These are phyloP conservation scores for Amphiprion ocellaris DNA, from an alignment of 2,113 vertebrate genomes.

Conservation along the genomic window DNA sequence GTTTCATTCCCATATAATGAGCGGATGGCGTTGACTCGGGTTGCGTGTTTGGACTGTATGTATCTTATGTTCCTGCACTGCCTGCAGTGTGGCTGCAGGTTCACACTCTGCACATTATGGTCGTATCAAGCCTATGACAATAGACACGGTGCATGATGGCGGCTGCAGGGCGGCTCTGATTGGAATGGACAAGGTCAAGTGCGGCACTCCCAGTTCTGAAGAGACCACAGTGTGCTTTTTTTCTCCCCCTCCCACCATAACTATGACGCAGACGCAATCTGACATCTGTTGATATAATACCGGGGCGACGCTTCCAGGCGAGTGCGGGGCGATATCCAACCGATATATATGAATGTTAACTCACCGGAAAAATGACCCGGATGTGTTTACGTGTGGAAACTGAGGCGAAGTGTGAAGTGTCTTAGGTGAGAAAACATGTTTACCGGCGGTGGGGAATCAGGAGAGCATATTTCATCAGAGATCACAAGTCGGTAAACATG, in stretches of 20 bases:
- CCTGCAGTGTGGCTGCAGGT: constrained; percentile 51
- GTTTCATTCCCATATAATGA: too few relatives aligned
- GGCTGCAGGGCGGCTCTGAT: constrained; percentile 60
- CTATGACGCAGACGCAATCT: constrained; percentile 58
- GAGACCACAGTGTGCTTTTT: constrained; percentile 52
- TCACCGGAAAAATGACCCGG: constrained; percentile 10
- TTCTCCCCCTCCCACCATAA: constrained; percentile 33
- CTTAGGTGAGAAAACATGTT: constrained; percentile 62
- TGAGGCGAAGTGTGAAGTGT: constrained; percentile 25
- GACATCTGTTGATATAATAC: constrained; percentile 68
- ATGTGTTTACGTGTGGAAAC: constrained; percentile 6
- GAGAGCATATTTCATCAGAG: constrained; percentile 45
- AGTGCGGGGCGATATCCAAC: background rate
- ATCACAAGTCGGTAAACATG: constrained; percentile 52
- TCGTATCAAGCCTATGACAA: constrained; percentile 58
- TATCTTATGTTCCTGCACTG: background rate
- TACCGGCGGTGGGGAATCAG: constrained; percentile 26
- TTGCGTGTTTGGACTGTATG: background rate
- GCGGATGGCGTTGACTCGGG: too few relatives aligned
- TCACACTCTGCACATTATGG: constrained; percentile 18
- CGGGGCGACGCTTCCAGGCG: constrained; percentile 26
- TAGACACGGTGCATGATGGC: constrained; percentile 47
- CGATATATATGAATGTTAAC: background rate
- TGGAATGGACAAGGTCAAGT: constrained; percentile 75
- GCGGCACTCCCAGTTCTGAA: constrained; percentile 52